A percentile compares a stretch with the other conserved stretches of the same genome.
Conservation (phyloP, 1,140 invertebrate species). For the Condylostylus longicornis region DNA sequence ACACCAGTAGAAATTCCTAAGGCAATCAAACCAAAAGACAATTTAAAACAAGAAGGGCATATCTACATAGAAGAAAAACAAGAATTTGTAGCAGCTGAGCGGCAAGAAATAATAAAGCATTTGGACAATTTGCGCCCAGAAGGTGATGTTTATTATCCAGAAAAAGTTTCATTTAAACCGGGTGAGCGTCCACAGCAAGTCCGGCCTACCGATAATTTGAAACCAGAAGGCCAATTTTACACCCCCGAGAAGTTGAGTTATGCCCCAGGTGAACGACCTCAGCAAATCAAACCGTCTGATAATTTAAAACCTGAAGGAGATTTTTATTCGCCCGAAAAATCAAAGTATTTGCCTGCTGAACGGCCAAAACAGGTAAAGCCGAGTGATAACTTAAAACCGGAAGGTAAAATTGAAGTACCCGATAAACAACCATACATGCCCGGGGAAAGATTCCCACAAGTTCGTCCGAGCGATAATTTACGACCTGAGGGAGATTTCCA, state of each 20-base stretch:
- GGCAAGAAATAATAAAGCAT: slow-evolving; percentile 35
- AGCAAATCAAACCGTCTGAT: slow-evolving; percentile 35
- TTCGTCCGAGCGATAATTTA: slow-evolving; percentile 39
- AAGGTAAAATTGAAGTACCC: slow-evolving; percentile 41
- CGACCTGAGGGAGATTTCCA: slow-evolving; percentile 40
- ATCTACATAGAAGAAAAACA: slow-evolving; percentile 9
- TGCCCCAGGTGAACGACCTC: slow-evolving; percentile 27
- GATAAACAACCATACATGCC: slow-evolving; percentile 31
- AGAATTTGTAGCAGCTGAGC: slow-evolving; percentile 30
- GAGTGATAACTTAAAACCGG: slow-evolving; percentile 38
- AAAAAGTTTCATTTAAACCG: slow-evolving; percentile 20
- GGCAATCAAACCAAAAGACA: slow-evolving; percentile 40
- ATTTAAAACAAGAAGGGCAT: slow-evolving; percentile 44
- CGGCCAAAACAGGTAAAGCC: slow-evolving; percentile 33
- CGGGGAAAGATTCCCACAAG: slow-evolving; percentile 29
- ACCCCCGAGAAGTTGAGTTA: slow-evolving; percentile 33
- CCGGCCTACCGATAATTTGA: slow-evolving; percentile 28
- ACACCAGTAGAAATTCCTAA: slow-evolving; percentile 33
- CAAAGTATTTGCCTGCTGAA: slow-evolving; percentile 37
- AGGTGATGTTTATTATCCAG: slow-evolving; percentile 34
- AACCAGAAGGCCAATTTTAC: slow-evolving; percentile 39
- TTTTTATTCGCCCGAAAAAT: slow-evolving; percentile 42
- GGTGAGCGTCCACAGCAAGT: slow-evolving; percentile 33
- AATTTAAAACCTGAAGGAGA: slow-evolving; percentile 49
- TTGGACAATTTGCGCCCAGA: slow-evolving; percentile 38